These are phyloP conservation scores for Malachius bipustulatus DNA, from an alignment of 2,888 invertebrate genomes.

Conservation along the genomic window DNA sequence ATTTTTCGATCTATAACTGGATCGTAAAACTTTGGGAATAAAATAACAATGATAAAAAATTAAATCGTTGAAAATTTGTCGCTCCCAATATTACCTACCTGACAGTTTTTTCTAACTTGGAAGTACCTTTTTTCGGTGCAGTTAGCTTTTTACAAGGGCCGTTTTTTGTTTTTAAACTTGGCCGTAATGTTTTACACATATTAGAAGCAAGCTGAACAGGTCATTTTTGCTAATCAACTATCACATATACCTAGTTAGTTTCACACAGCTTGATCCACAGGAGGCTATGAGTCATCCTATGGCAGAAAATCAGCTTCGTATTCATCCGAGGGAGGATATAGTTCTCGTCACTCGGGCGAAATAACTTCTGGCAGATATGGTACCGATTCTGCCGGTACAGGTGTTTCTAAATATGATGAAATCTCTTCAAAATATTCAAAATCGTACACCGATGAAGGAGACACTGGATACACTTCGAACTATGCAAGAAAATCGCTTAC, in stretches of 20 bases:
- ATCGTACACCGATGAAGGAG: conserved; percentile 14
- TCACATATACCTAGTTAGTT: neutral
- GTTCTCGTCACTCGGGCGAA: conserved; percentile 24
- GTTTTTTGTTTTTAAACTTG: no score
- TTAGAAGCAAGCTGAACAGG: no score
- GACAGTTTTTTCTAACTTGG: no score
- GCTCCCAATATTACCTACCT: no score
- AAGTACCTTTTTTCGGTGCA: no score
- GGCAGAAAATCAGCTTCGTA: conserved; percentile 26
- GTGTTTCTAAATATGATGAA: conserved; percentile 21
- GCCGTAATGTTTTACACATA: no score
- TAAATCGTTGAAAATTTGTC: no score
- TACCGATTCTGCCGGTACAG: conserved; percentile 17
- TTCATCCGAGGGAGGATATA: conserved; percentile 24
- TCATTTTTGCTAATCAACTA: no score
- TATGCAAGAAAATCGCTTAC: conserved; percentile 14
- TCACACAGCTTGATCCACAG: conserved; percentile 24
- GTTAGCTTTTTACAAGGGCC: no score
- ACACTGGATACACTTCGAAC: conserved; percentile 12
- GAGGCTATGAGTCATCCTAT: conserved; percentile 32
- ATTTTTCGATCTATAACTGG: no score
- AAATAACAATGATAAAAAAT: no score
- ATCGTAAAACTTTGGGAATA: no score
- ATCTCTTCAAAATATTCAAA: conserved; percentile 24
- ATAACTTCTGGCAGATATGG: conserved; percentile 18